phyloP scores from a whole-genome alignment of 2,888 invertebrate genomes.

The Mycogona germanica region DNA sequence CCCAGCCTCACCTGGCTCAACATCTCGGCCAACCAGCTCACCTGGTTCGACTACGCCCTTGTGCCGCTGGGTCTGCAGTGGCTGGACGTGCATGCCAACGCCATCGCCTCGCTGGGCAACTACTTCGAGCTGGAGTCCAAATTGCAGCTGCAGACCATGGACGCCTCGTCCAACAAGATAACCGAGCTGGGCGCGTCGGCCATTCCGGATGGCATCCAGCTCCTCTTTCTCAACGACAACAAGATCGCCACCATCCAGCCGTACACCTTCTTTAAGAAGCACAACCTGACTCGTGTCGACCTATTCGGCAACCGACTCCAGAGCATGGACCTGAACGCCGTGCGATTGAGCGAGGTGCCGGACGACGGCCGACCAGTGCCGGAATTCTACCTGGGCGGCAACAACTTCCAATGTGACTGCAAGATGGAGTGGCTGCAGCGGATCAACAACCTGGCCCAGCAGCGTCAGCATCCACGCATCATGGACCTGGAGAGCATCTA shows the following conservation, averaged over 20 bases:
- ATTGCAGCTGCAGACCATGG: conserved; percentile 64
- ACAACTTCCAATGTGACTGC: conserved; percentile 78
- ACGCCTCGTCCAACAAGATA: conserved; percentile 82
- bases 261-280: conserved; percentile 77
- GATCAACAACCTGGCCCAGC: conserved; percentile 66
- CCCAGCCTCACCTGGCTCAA: conserved; percentile 76
- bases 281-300: conserved; percentile 78
- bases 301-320: conserved; percentile 84
- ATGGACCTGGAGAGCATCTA: conserved; percentile 71
- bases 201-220: conserved; percentile 71
- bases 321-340: conserved; percentile 76
- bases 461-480: conserved; percentile 64
- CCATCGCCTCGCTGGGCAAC: conserved; percentile 64
- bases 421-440: conserved; percentile 84
- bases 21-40: conserved; percentile 78
- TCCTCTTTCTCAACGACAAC: conserved; percentile 82
- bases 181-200: conserved; percentile 61
- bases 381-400: conserved; percentile 71
- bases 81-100: conserved; percentile 82
- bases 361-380: conserved; percentile 40
- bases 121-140: conserved; percentile 71
- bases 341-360: conserved; percentile 66
- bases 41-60: conserved; percentile 76
- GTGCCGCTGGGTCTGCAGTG: conserved; percentile 71
- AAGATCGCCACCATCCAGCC: conserved; percentile 71